Percentiles rank a stretch among this genome's conserved stretches.
These are phyloP conservation scores for Leuctra nigra DNA, from an alignment of 2,888 invertebrate species.

Conservation along the genomic window DNA sequence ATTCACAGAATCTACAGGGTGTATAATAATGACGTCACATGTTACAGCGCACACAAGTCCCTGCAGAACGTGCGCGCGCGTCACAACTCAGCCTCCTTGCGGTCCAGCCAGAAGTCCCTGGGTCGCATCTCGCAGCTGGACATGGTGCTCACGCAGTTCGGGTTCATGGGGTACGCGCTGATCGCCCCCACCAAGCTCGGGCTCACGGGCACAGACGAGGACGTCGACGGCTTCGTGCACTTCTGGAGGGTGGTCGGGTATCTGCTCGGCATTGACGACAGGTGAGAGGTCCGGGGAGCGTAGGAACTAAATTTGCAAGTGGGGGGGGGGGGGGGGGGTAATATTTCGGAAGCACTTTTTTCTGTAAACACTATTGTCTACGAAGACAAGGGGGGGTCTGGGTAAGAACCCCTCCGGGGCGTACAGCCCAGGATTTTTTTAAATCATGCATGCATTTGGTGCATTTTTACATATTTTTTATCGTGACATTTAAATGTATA, in stretches of 20 bases:
- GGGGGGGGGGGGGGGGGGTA: no score
- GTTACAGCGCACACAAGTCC: conserved; percentile 47
- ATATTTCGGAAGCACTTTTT: no score
- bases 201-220: conserved; percentile 51
- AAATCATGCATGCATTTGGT: no score
- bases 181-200: conserved; percentile 59
- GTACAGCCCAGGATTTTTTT: no score
- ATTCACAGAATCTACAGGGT: no score
- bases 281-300: conserved; percentile 40
- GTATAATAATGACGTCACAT: background rate
- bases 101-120: conserved; percentile 42
- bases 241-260: conserved; percentile 79
- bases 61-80: conserved; percentile 57
- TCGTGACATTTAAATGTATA: no score
- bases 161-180: conserved; percentile 72
- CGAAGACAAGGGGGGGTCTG: no score
- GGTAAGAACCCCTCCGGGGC: no score
- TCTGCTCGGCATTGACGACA: conserved; percentile 75
- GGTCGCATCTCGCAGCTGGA: conserved; percentile 71
- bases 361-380: no score
- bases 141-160: conserved; percentile 79
- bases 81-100: conserved; percentile 56
- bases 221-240: conserved; percentile 70
- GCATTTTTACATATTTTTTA: no score
- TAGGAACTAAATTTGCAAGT: no score